Percentiles rank a stretch among this genome's conserved stretches.
Conservation (phyloP, 2,113 vertebrate species). For the Leucoraja erinaceus region DNA sequence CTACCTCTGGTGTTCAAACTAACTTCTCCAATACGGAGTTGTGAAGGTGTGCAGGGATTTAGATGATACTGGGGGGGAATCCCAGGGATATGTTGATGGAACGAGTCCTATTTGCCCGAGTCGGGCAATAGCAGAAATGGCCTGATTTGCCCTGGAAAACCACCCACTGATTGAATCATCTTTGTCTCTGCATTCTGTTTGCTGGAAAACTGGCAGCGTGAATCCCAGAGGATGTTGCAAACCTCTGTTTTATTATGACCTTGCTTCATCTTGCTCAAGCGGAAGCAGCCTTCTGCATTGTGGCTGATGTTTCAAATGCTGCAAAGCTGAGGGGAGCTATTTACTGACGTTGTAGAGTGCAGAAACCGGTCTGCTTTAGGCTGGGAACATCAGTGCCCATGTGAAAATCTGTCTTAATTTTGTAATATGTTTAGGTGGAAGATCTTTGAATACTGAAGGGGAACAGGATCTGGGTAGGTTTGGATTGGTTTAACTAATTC, state of each 20-base stretch:
- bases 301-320: neutral
- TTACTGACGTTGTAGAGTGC: neutral
- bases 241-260: neutral
- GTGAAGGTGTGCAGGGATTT: neutral
- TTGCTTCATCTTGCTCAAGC: neutral
- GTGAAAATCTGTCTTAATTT: neutral
- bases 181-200: neutral
- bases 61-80: neutral
- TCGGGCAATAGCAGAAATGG: neutral
- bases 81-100: neutral
- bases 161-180: neutral
- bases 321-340: neutral
- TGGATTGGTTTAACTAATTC: constrained; percentile 2
- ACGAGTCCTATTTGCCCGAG: neutral
- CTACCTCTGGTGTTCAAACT: neutral
- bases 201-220: neutral
- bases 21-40: neutral
- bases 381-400: neutral
- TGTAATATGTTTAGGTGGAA: neutral
- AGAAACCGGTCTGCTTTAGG: neutral
- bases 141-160: neutral
- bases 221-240: neutral
- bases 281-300: neutral
- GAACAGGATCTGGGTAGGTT: neutral
- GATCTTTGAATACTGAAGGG: neutral